A percentile compares a stretch with the other conserved stretches of the same genome.
phyloP scores from a whole-genome alignment of 2,888 invertebrate species.

The Trissoscelio sp. region DNA sequence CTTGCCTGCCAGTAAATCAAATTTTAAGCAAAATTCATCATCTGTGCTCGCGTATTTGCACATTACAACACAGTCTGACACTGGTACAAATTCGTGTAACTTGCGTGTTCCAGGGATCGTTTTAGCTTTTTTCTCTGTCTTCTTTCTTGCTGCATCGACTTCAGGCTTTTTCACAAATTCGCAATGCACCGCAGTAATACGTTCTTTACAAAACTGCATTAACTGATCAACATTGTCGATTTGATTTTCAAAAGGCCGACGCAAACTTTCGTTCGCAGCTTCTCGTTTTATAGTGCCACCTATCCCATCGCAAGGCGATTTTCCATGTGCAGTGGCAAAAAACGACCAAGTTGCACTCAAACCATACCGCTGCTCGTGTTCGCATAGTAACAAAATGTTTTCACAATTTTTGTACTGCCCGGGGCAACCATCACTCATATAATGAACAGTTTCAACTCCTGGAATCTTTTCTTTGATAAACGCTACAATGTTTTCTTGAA shows the following conservation, averaged over 20 bases:
- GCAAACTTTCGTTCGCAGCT: conserved; percentile 7
- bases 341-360: conserved; percentile 2
- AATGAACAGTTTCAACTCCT: conserved; percentile 1
- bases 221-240: neutral
- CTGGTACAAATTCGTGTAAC: conserved; percentile 12
- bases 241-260: conserved; percentile 10
- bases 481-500: neutral
- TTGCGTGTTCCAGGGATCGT: conserved; percentile 29
- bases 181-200: neutral
- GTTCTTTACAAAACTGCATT: neutral
- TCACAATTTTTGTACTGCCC: conserved; percentile 41
- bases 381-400: conserved; percentile 4
- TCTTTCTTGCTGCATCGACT: neutral
- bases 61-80: neutral
- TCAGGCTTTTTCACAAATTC: conserved; percentile 13
- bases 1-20: neutral
- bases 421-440: conserved; percentile 36
- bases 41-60: conserved; percentile 15
- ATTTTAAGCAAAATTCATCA: neutral
- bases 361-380: conserved; percentile 2
- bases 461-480: conserved; percentile 18
- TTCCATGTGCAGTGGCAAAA: conserved; percentile 18
- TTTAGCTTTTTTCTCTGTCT: neutral
- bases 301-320: conserved; percentile 22
- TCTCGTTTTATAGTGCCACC: conserved; percentile 22